Evolutionary conservation across 2,797 vertebrate species (phyloP), one percentile per base, ranked within the genome.

Genomic region (Pterois miles): DNA sequence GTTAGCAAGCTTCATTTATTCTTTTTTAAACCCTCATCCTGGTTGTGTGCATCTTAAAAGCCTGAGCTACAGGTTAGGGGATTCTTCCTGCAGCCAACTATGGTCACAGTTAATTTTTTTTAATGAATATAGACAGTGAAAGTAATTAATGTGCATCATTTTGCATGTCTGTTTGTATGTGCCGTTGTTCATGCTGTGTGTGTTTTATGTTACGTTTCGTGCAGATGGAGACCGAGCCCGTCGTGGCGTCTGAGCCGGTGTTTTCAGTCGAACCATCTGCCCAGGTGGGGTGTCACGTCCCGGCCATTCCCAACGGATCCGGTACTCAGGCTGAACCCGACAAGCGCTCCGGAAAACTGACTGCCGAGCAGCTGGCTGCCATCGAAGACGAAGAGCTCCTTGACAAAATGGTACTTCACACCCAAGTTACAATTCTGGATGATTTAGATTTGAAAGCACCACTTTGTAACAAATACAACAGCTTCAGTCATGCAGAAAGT

Each of bases 371-470:
- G 82, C 93, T 99, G 84, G 95, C 90, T 62, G 94, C 94, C 58
- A 97, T 99, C 0, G 97, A 99, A 78, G 98, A 99, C 5, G 98
- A 99, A 76, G 95, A 96, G 18, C 87, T 97, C 70, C 95, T 99
- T 74, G 98, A 99, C 93, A 98, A 97, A 93, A 99, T 99, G 98
- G 98, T 99, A 96, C 4, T 77, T 87, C 22, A 68, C n/a, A 52
- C 50, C 33, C n/a, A 31, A 62, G 25, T 73, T 71, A 60, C 23
- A 53, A 71, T 62, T 77, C 62, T 63, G 53, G 40, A 58, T 72
- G 25, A 77, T 66, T 88, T 81, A 57, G 33, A 66, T 67, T 46
- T 76, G 43, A 81, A 76, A 76, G 59, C 64, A 23, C 16, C 43
- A 65, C 54, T 75, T 71, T 70, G 34, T 65, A 62, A 34, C 6